A percentile compares a stretch with the other conserved stretches of the same genome.
Conservation (phyloP, 2,797 vertebrate species). For the Craterocephalus amniculus region DNA sequence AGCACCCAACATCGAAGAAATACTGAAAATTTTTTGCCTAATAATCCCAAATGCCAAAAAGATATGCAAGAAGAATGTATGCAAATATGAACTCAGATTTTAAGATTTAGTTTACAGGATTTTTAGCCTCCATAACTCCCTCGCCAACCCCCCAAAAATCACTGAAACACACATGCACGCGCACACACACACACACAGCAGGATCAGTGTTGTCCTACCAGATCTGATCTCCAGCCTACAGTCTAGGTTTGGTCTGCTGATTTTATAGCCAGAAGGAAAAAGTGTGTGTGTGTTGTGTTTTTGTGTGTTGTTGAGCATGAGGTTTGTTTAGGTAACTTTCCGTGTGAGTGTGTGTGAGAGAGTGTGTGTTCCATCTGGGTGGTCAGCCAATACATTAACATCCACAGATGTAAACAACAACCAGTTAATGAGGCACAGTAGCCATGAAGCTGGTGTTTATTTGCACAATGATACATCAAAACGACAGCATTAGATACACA, state of each 20-base stretch:
- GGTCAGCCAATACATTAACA: slow-evolving; percentile 59
- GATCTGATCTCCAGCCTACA: slow-evolving; percentile 36
- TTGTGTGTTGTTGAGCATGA: neutral
- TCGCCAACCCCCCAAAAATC: no score
- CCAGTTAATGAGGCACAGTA: slow-evolving; percentile 61
- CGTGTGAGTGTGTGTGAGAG: slow-evolving; percentile 12
- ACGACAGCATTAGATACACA: slow-evolving; percentile 13
- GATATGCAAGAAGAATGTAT: no score
- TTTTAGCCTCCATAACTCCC: no score
- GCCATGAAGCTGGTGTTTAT: slow-evolving; percentile 48
- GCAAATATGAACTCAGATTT: no score
- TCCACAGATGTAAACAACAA: slow-evolving; percentile 51
- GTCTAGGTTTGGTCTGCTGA: slow-evolving; percentile 57
- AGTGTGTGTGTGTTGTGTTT: slow-evolving; percentile 4
- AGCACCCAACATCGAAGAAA: no score
- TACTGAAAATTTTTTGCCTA: no score
- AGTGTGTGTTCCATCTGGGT: slow-evolving; percentile 59
- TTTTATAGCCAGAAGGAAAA: slow-evolving; percentile 3
- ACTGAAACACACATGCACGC: no score
- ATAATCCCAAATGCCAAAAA: no score
- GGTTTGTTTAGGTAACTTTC: no score
- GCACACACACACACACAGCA: no score
- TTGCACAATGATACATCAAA: slow-evolving; percentile 36
- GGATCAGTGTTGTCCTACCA: neutral
- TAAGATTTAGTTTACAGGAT: no score